Percentiles rank a stretch among this genome's conserved stretches.
These are phyloP conservation scores for Coturnix japonica DNA, from an alignment of 2,113 vertebrate species.

Conservation along the genomic window DNA sequence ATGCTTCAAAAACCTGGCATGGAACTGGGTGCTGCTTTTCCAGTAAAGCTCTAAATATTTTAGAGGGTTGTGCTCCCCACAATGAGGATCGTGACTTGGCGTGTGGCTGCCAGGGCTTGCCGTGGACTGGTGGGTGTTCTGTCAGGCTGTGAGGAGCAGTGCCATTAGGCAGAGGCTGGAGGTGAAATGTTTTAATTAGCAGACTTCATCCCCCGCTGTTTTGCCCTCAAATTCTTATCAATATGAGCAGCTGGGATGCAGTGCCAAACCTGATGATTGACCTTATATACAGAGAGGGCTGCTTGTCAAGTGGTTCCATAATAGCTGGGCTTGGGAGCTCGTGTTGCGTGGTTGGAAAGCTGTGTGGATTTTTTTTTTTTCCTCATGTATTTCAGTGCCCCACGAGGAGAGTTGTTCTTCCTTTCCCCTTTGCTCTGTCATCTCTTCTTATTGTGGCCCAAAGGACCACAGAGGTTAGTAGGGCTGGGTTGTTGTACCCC, in stretches of 20 bases:
- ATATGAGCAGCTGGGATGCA: background rate
- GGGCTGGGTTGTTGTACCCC: background rate
- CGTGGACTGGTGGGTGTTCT: background rate
- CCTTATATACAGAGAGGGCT: background rate
- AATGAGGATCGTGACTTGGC: fast-evolving
- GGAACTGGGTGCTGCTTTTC: background rate
- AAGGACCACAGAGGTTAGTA: fast-evolving
- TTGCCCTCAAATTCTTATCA: background rate
- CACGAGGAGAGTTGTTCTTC: background rate
- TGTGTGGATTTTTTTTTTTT: fast-evolving
- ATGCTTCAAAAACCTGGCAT: background rate
- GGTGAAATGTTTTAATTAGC: background rate
- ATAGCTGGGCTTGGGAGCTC: background rate
- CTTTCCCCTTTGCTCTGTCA: background rate
- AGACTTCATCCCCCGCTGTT: background rate
- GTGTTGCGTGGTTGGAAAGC: background rate
- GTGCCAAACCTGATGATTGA: background rate
- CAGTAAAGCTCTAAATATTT: background rate
- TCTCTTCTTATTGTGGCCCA: fast-evolving
- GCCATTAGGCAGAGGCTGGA: background rate
- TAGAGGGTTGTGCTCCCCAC: background rate
- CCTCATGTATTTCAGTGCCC: background rate
- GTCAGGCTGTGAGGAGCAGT: background rate
- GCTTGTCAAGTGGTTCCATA: background rate
- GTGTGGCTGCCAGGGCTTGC: background rate